Conservation (phyloP, 2,113 vertebrate species). For the Thalassarche chlororhynchos region DNA sequence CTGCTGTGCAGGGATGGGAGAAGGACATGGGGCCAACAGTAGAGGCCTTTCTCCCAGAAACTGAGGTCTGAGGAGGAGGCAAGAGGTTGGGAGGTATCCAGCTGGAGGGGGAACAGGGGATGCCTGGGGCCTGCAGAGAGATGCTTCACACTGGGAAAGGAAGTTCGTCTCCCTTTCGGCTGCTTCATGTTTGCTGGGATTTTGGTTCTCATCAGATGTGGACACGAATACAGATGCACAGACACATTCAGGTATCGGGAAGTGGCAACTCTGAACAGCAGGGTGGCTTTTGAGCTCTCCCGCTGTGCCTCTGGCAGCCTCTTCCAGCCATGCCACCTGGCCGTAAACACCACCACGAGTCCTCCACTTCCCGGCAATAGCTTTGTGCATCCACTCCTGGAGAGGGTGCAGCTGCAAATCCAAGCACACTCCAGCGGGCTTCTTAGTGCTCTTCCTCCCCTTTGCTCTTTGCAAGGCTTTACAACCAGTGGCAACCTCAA, state of each 20-base stretch:
- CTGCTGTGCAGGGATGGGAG: neutral
- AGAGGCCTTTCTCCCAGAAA: neutral
- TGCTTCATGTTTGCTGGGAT: neutral
- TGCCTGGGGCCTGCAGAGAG: neutral
- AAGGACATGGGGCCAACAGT: neutral
- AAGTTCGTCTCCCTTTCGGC: neutral
- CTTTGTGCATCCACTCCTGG: neutral
- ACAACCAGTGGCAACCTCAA: neutral
- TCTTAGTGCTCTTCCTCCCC: neutral
- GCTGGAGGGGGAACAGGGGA: neutral
- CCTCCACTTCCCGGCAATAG: neutral
- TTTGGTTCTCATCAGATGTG: neutral
- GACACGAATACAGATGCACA: neutral
- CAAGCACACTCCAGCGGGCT: neutral
- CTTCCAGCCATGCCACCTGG: neutral
- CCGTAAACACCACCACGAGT: neutral
- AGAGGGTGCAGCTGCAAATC: neutral
- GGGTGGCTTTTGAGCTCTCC: neutral
- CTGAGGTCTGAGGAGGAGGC: neutral
- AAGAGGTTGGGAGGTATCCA: neutral
- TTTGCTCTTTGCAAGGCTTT: neutral
- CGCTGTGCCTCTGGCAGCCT: neutral
- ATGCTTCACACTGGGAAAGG: neutral
- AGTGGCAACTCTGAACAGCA: neutral
- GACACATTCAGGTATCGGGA: rapidly evolving